phyloP scores from a whole-genome alignment of 53 echinoderm and acorn worm genomes.

The Holothuria leucospilota region DNA sequence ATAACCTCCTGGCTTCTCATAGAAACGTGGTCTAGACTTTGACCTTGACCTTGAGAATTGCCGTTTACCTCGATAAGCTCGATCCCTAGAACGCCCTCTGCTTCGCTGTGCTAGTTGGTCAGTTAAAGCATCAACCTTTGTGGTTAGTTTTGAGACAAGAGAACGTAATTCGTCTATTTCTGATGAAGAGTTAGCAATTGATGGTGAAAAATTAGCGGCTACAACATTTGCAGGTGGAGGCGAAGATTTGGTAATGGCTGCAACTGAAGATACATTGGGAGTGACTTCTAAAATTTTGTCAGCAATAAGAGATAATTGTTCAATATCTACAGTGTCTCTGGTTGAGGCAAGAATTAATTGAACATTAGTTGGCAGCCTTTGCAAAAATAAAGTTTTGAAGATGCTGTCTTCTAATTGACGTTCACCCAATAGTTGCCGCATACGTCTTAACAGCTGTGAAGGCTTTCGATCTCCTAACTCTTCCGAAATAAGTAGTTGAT shows the following conservation, averaged over 20 bases:
- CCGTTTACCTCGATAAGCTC: no score
- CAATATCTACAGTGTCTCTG: constrained; percentile 1
- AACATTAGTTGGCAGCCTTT: not conserved
- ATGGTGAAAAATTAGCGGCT: no score
- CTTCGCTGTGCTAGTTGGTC: not conserved
- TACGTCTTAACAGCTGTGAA: not conserved
- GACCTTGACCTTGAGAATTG: not conserved
- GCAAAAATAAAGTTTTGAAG: constrained; percentile 9
- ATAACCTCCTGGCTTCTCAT: not conserved
- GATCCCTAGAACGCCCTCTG: no score
- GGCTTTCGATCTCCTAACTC: constrained; percentile 21
- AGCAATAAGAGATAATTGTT: constrained; percentile 32
- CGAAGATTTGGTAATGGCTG: not conserved
- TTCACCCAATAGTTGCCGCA: constrained; percentile 25
- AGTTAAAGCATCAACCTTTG: not conserved
- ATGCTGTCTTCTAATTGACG: not conserved
- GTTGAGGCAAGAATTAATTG: constrained; percentile 32
- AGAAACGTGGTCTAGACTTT: not conserved
- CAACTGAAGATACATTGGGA: not conserved
- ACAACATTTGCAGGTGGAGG: not conserved
- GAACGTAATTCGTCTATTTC: not conserved
- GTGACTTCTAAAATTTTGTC: constrained; percentile 44
- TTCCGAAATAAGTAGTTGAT: no score
- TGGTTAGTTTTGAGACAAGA: not conserved
- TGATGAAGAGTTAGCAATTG: not conserved